A percentile compares a stretch with the other conserved stretches of the same genome.
These are phyloP conservation scores for Falco columbarius DNA, from an alignment of 2,797 vertebrate species.

Conservation along the genomic window DNA sequence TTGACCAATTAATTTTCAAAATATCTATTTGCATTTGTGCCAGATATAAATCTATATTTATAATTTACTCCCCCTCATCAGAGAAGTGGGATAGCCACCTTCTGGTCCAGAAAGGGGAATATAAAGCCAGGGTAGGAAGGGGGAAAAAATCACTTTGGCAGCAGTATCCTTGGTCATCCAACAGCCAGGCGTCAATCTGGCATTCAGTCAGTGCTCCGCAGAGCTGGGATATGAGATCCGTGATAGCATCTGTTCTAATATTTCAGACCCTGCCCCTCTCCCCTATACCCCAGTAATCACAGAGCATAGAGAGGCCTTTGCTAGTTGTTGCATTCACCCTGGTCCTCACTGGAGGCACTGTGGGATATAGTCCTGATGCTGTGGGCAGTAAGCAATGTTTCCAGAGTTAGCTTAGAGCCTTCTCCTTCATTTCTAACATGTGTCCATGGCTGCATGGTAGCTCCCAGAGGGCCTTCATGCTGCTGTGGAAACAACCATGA, in stretches of 20 bases:
- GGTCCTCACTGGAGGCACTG: background rate
- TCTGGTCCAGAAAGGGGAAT: background rate
- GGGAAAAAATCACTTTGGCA: background rate
- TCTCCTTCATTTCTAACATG: background rate
- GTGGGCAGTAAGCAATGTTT: background rate
- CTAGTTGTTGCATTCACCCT: background rate
- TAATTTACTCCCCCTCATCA: background rate
- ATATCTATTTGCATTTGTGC: background rate
- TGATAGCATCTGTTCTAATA: background rate
- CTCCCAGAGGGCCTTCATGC: background rate
- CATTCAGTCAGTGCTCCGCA: background rate
- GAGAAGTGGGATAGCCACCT: background rate
- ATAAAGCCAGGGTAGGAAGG: background rate
- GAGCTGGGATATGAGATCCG: background rate
- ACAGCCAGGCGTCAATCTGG: background rate
- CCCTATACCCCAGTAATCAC: background rate
- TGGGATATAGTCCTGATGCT: background rate
- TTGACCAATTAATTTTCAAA: background rate
- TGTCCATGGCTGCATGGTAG: rapidly evolving
- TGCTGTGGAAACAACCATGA: background rate
- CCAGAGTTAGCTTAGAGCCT: background rate
- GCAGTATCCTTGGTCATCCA: background rate
- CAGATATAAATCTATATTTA: background rate
- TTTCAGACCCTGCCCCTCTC: background rate
- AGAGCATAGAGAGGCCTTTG: background rate